These are phyloP conservation scores for Protonemura montana DNA, from an alignment of 2,888 invertebrate species.

Conservation along the genomic window DNA sequence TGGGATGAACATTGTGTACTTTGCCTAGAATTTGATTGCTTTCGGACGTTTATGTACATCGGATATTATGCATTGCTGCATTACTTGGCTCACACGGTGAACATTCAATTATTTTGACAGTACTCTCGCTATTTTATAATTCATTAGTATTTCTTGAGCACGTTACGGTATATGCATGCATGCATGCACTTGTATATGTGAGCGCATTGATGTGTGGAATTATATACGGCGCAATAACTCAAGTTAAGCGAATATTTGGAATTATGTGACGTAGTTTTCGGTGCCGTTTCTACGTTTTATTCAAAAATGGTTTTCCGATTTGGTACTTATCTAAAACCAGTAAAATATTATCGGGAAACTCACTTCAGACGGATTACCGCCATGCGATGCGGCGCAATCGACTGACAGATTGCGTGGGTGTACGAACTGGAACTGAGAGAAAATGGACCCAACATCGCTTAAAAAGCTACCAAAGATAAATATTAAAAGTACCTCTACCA, in stretches of 20 bases:
- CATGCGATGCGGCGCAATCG: too few relatives aligned
- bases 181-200: background rate
- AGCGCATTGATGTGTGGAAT: background rate
- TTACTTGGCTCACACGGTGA: background rate
- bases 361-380: background rate
- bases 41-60: background rate
- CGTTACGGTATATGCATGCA: background rate
- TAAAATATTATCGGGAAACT: background rate
- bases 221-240: background rate
- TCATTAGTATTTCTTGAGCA: too few relatives aligned
- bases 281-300: background rate
- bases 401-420: too few relatives aligned
- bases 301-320: background rate
- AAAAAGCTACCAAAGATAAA: too few relatives aligned
- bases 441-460: too few relatives aligned
- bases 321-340: background rate
- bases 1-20: too few relatives aligned
- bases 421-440: too few relatives aligned
- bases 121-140: background rate
- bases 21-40: background rate
- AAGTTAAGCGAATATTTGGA: background rate
- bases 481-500: too few relatives aligned
- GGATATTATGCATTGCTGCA: conserved; percentile 5
- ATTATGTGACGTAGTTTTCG: background rate
- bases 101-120: background rate